Percentiles rank a stretch among this genome's conserved stretches.
These are phyloP conservation scores for Idris sp. DNA, from an alignment of 1,140 invertebrate species.

Conservation along the genomic window DNA sequence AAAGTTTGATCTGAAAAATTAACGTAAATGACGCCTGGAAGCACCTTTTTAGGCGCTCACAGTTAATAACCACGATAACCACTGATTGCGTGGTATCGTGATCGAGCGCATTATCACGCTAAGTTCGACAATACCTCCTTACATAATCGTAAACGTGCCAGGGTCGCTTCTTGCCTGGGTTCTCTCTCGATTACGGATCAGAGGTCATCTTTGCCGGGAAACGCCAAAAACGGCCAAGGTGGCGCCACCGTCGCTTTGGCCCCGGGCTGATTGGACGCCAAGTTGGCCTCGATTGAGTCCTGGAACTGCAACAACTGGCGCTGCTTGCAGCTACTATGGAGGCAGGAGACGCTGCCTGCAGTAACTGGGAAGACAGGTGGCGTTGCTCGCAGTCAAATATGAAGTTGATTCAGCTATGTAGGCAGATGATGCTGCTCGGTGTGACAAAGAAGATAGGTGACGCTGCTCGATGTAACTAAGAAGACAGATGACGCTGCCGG, in stretches of 20 bases:
- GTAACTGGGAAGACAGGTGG: not conserved
- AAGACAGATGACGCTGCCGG: no score
- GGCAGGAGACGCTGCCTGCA: not conserved
- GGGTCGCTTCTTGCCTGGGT: conserved; percentile 53
- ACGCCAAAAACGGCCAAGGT: no score
- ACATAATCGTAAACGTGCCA: conserved; percentile 52
- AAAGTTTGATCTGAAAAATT: conserved; percentile 29
- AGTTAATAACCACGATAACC: conserved; percentile 18
- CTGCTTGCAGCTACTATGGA: no score
- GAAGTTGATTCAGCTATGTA: not conserved
- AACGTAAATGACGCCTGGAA: conserved; percentile 25
- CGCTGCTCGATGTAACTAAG: no score
- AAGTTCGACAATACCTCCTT: conserved; percentile 70
- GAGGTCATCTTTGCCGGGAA: no score
- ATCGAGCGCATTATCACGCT: conserved; percentile 60
- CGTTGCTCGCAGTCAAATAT: not conserved
- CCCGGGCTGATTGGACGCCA: no score
- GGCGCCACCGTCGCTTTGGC: conserved; percentile 1
- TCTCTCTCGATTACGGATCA: no score
- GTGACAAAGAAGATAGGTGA: no score
- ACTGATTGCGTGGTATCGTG: conserved; percentile 31
- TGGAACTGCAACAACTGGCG: no score
- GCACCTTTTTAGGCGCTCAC: conserved; percentile 13
- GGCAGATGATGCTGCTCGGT: no score
- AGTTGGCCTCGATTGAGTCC: no score